Percentiles rank a stretch among this genome's conserved stretches.
These are phyloP conservation scores for Drosophila lutescens DNA, from an alignment of 2,888 invertebrate genomes.

Conservation along the genomic window DNA sequence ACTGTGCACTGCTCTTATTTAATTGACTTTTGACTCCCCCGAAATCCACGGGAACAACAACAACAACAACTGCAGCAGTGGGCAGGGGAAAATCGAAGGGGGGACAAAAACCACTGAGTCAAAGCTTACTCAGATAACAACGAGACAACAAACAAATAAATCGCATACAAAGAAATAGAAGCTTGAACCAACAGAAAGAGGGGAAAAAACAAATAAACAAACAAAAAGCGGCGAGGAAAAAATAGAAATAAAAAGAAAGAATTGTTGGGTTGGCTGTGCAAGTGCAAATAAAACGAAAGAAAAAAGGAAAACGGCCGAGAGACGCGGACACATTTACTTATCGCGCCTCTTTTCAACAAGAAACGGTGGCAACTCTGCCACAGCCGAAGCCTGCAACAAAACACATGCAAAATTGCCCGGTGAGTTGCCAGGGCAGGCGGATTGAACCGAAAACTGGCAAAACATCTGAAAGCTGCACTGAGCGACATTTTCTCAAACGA, in stretches of 20 bases:
- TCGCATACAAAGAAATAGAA: conserved; percentile 70
- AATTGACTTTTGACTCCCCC: conserved; percentile 83
- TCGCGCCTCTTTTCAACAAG: conserved; percentile 77
- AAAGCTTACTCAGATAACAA: conserved; percentile 75
- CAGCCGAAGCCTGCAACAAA: conserved; percentile 53
- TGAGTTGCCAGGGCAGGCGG: conserved; percentile 38
- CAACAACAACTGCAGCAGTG: conserved; percentile 32
- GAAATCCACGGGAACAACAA: conserved; percentile 64
- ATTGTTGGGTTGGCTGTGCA: conserved; percentile 62
- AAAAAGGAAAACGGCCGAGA: conserved; percentile 38
- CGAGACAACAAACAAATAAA: conserved; percentile 79
- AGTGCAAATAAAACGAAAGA: conserved; percentile 72
- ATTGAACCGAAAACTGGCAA: conserved; percentile 29
- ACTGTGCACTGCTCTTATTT: conserved; percentile 81
- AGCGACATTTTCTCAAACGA: not conserved
- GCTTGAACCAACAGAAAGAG: conserved; percentile 60
- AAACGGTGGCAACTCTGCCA: conserved; percentile 73
- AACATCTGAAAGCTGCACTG: conserved; percentile 38
- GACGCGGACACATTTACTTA: conserved; percentile 80
- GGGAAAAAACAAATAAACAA: conserved; percentile 37
- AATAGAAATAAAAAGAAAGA: conserved; percentile 49
- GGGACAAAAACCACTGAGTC: conserved; percentile 22
- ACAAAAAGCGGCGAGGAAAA: conserved; percentile 29
- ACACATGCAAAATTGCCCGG: conserved; percentile 74
- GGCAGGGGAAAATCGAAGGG: conserved; percentile 15